Base-by-base conservation (phyloP, 2,113 vertebrate genomes). In the Mastomys natalensis region DNA sequence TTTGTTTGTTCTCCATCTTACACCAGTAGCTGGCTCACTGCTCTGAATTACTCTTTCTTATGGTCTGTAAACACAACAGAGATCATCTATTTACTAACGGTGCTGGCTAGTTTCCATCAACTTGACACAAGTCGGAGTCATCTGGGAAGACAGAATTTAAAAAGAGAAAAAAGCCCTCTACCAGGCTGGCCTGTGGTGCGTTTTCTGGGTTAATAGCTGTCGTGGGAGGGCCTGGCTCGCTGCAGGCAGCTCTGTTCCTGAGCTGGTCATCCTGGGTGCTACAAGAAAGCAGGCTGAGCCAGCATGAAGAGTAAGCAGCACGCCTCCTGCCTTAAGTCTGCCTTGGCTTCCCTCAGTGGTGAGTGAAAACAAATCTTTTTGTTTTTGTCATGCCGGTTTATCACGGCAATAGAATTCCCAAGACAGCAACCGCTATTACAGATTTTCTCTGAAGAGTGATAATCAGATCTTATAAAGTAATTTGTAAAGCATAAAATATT, bases 391-490 rank as follows among this genome's bases (percentile, higher is more conserved):
- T 21, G 77, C 31, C 31, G 76, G 1, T 34, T n/a, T n/a, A 37
- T n/a, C 21, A 13, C 34, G 6, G 17, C 53, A 58, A 81, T 37
- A 40, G 78, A 82, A 40, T 58, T 22, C 37, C 37, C 15, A 82
- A 60, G 3, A 60, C 53, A 40, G 24, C 34, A 94, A 84, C 7
- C 55, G 68, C 55, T 86, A 86, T 22, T 73, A 78, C 0, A 88
- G 19, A 85, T 74, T 60, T 90, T 81, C 84, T 87, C 87, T 91
- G 31, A 16, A 58, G 58, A 21, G 13, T 43, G 29, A 90, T 43
- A 85, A 66, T 82, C 26, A 92, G 81, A 88, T 76, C 64, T 85
- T 86, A 45, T n/a, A 73, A 81, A 92, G 43, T 48, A 93, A 92
- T 95, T 40, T 74, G 13, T 40, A 92, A 45, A 24, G 13, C 29